These are phyloP conservation scores for Rhodophaea formosa DNA, from an alignment of 2,888 invertebrate species.

Conservation along the genomic window DNA sequence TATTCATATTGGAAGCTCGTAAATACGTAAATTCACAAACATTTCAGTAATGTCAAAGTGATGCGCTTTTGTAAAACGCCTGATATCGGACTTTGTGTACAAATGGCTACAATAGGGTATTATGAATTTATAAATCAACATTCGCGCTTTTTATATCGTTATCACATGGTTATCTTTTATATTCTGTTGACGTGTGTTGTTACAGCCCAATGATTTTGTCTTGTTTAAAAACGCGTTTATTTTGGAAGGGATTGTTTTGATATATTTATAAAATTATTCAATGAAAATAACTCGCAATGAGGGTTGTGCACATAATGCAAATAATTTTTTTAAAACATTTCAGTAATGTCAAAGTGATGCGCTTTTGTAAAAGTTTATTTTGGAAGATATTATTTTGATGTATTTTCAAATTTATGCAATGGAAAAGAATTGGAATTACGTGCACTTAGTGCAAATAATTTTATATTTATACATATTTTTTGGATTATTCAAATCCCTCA, in stretches of 20 bases:
- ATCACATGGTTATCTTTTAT: background rate
- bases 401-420: no score
- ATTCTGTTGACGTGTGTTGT: background rate
- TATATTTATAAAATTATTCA: no score
- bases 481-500: no score
- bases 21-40: conserved; percentile 32
- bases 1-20: conserved; percentile 41
- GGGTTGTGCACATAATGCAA: no score
- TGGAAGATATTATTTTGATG: background rate
- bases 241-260: background rate
- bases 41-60: conserved; percentile 10
- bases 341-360: conserved; percentile 5
- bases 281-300: no score
- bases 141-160: conserved; percentile 3
- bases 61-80: conserved; percentile 13
- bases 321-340: no score
- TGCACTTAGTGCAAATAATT: no score
- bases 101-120: conserved; percentile 14
- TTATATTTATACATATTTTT: no score
- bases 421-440: no score
- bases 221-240: background rate
- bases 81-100: conserved; percentile 10
- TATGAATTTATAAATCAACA: conserved; percentile 10
- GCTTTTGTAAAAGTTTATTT: conserved; percentile 9
- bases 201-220: background rate